A percentile compares a stretch with the other conserved stretches of the same genome.
Evolutionary conservation across 2,797 vertebrate species (phyloP).

Genomic region (Neostethus bicornis): DNA sequence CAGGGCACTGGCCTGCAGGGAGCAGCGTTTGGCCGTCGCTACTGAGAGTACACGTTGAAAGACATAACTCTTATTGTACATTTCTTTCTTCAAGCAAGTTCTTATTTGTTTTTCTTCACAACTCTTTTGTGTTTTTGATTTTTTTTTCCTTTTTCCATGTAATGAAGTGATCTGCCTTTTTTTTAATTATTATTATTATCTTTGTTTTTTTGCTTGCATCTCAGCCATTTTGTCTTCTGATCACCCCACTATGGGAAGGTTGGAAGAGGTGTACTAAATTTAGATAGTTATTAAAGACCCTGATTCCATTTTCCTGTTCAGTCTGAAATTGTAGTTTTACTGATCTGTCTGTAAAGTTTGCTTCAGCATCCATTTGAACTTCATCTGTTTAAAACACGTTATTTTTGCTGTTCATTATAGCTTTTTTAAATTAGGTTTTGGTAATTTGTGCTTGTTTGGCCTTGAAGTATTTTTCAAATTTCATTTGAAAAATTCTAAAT

Average conservation of each 20-base stretch:
- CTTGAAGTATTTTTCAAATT: slow-evolving; percentile 27
- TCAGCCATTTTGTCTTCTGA: not conserved
- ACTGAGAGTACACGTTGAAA: slow-evolving; percentile 52
- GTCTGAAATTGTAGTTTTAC: slow-evolving; percentile 7
- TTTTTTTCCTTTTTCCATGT: not conserved
- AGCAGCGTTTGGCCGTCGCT: slow-evolving; percentile 82
- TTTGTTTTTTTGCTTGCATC: slow-evolving; percentile 20
- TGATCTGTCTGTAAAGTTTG: slow-evolving; percentile 35
- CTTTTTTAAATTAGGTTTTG: slow-evolving; percentile 56
- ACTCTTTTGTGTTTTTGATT: slow-evolving; percentile 22
- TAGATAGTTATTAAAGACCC: slow-evolving; percentile 32
- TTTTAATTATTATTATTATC: slow-evolving; percentile 12
- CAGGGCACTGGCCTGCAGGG: slow-evolving; percentile 80
- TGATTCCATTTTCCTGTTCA: slow-evolving; percentile 10
- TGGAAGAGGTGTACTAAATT: slow-evolving; percentile 28
- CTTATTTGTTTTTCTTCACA: slow-evolving; percentile 23
- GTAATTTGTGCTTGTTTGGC: slow-evolving; percentile 5
- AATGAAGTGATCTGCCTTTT: slow-evolving; percentile 21
- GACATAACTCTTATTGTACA: slow-evolving; percentile 40
- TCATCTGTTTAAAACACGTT: slow-evolving; percentile 15
- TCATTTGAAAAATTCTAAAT: slow-evolving; percentile 39
- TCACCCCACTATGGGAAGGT: not conserved
- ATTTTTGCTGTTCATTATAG: slow-evolving; percentile 28
- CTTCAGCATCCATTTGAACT: slow-evolving; percentile 16
- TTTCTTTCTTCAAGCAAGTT: slow-evolving; percentile 22